phyloP scores from a whole-genome alignment of 1,140 invertebrate species.

The Arctopsyche grandis region DNA sequence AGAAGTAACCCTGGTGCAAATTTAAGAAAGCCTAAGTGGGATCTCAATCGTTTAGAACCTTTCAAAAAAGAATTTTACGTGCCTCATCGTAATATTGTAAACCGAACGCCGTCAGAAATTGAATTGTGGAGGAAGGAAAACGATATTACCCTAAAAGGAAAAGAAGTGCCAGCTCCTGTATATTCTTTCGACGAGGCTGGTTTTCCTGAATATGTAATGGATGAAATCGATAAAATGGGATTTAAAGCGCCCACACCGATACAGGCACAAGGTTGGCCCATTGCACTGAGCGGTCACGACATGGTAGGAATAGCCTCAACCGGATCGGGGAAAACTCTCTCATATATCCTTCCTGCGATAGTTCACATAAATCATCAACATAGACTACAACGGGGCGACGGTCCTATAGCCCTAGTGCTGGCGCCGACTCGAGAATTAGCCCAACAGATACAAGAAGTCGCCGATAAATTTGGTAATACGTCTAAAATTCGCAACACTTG shows the following conservation, averaged over 20 bases:
- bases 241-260: constrained; percentile 90
- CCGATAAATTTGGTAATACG: constrained; percentile 88
- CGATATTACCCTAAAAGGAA: constrained; percentile 84
- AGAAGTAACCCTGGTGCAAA: constrained; percentile 66
- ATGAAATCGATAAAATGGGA: constrained; percentile 81
- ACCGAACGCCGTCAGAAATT: constrained; percentile 75
- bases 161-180: constrained; percentile 83
- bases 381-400: constrained; percentile 83
- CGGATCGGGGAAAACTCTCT: constrained; percentile 92
- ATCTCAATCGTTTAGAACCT: constrained; percentile 78
- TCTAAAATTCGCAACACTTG: constrained; percentile 91
- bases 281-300: constrained; percentile 90
- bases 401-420: constrained; percentile 90
- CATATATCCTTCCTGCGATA: constrained; percentile 85
- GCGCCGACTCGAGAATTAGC: constrained; percentile 96
- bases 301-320: constrained; percentile 97
- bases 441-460: constrained; percentile 97
- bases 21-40: constrained; percentile 80
- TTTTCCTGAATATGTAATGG: constrained; percentile 84
- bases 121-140: constrained; percentile 79
- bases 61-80: constrained; percentile 96
- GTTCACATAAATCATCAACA: constrained; percentile 95
- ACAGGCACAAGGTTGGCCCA: constrained; percentile 92
- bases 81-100: constrained; percentile 79
- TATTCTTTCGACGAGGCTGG: constrained; percentile 84